Base-by-base conservation (phyloP, 2,797 vertebrate species). In the Gila robusta region DNA sequence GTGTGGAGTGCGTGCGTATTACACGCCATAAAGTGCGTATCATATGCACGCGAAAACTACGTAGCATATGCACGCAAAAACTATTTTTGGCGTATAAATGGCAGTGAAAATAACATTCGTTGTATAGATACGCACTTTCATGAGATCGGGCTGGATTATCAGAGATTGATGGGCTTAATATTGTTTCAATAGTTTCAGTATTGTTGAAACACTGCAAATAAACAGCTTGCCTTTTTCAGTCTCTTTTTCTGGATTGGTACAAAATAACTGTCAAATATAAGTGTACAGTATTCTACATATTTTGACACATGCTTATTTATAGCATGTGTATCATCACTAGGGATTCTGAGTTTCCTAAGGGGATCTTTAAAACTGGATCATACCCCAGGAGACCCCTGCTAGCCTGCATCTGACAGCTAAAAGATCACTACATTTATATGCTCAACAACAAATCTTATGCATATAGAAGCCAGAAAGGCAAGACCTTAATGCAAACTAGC, bases 361-460 rank as follows among this genome's bases (percentile, higher is more conserved):
- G 89, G 80, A 89, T 88, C 87, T 88, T 89, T 89, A 87, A 88
- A 90, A 86, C 86, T 87, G 85, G 88, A 88, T 91, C 88, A 90
- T 90, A 83, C 88, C 81, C 79, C 88, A 16, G 59, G 87, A 83
- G 88, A 87, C 73, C 64, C 79, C 47, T 71, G 62, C 70, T 59
- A 90, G 88, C 82, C 85, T 87, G 78, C 88, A 66, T 81, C 73
- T 83, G 69, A 86, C 88, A 87, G 84, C 83, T 74, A 86, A 82
- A 87, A 82, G 87, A 88, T 85, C 89, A 89, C 86, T 89, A 88
- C 73, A 74, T 90, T 73, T 87, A 85, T 89, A 89, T 80, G 69
- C 70, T 86, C 70, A 37, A 73, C 49, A 81, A 70, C 54, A 52
- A 84, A 87, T 87, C 72, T 81, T 64, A 80, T 86, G 62, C 80